Percentiles rank a stretch among this genome's conserved stretches.
phyloP scores from a whole-genome alignment of 1,140 invertebrate species.

The Antheraea pernyi region DNA sequence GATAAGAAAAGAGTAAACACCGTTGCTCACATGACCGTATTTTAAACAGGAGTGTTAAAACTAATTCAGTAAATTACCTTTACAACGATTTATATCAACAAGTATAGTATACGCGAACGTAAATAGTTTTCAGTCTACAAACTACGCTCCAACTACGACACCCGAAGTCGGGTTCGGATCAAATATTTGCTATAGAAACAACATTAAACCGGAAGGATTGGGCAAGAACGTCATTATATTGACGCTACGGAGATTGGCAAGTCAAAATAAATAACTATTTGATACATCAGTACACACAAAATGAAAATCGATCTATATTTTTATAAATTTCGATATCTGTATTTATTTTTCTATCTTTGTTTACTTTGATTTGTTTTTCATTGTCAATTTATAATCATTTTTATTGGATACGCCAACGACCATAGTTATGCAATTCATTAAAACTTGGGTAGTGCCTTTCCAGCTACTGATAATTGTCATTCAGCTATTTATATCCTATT shows the following conservation, averaged over 20 bases:
- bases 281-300: not conserved
- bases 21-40: not conserved
- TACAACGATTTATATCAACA: not conserved
- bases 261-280: not conserved
- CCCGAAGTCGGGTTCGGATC: not conserved
- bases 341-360: not conserved
- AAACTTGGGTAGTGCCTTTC: too few relatives aligned
- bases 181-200: conserved; percentile 1
- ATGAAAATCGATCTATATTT: not conserved
- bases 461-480: too few relatives aligned
- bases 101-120: not conserved
- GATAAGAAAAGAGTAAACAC: not conserved
- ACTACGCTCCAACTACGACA: not conserved
- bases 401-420: too few relatives aligned
- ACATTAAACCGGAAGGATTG: not conserved
- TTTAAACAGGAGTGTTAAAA: not conserved
- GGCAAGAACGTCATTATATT: not conserved
- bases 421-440: too few relatives aligned
- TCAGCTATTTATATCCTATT: too few relatives aligned
- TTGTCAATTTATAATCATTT: not conserved
- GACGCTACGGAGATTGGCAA: not conserved
- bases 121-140: not conserved
- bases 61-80: not conserved
- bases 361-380: not conserved
- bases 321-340: not conserved